phyloP scores from a whole-genome alignment of 1,140 invertebrate genomes.

The Drosophila cardini region DNA sequence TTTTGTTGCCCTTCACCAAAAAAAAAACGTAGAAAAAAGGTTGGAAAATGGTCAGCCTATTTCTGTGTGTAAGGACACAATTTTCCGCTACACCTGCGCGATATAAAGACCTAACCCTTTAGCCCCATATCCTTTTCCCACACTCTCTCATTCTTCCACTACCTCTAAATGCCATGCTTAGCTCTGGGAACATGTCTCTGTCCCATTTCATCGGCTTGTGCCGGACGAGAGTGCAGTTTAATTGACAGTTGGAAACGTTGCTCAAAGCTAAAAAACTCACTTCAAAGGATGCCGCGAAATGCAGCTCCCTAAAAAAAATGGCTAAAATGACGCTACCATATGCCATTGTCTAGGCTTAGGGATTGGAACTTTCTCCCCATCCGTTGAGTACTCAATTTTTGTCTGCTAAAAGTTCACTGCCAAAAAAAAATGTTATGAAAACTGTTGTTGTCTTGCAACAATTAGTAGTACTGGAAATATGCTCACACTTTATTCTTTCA shows the following conservation, averaged over 20 bases:
- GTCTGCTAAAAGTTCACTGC: neutral
- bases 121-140: neutral
- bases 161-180: slow-evolving; percentile 49
- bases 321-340: slow-evolving; percentile 22
- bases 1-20: slow-evolving; percentile 19
- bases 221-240: slow-evolving; percentile 52
- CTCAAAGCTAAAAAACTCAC: slow-evolving; percentile 53
- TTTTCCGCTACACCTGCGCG: slow-evolving; percentile 56
- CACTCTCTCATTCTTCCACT: neutral
- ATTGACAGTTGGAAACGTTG: slow-evolving; percentile 55
- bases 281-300: slow-evolving; percentile 53
- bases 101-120: slow-evolving; percentile 34
- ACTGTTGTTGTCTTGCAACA: neutral
- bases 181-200: neutral
- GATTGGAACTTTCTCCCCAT: neutral
- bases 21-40: slow-evolving; percentile 18
- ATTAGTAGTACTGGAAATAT: too few species aligned
- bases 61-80: slow-evolving; percentile 40
- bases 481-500: neutral
- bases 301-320: slow-evolving; percentile 32
- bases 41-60: slow-evolving; percentile 38
- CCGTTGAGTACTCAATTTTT: neutral
- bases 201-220: slow-evolving; percentile 46
- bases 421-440: slow-evolving; percentile 6
- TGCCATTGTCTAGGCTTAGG: slow-evolving; percentile 39